Evolutionary conservation across 2,888 invertebrate genomes (phyloP).

Genomic region (Drosophila recens): DNA sequence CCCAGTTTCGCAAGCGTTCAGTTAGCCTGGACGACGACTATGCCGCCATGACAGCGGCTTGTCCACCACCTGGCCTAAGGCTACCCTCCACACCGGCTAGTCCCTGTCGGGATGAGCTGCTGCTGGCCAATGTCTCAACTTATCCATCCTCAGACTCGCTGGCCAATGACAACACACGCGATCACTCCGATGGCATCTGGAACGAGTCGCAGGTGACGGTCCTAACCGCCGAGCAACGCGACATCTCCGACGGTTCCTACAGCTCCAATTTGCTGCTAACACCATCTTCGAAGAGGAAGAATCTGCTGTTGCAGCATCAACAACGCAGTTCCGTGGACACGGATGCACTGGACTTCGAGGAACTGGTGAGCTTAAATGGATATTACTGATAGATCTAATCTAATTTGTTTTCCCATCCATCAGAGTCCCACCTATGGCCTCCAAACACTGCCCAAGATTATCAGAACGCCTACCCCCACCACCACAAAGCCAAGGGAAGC

Average conservation of each 20-base stretch:
- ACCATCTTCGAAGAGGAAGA: conserved; percentile 92
- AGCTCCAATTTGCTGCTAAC: conserved; percentile 88
- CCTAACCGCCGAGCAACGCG: conserved; percentile 88
- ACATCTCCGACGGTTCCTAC: conserved; percentile 84
- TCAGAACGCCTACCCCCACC: conserved; percentile 72
- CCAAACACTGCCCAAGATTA: conserved; percentile 72
- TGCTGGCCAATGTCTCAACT: conserved; percentile 88
- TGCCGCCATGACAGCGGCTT: conserved; percentile 69
- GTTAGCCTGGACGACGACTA: conserved; percentile 89
- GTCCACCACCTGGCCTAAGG: conserved; percentile 68
- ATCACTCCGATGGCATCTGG: conserved; percentile 95
- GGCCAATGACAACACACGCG: conserved; percentile 91
- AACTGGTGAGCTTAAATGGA: conserved; percentile 84
- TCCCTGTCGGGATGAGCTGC: conserved; percentile 86
- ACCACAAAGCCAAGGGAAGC: conserved; percentile 51
- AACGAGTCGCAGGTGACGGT: conserved; percentile 95
- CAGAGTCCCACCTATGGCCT: conserved; percentile 82
- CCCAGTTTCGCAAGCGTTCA: conserved; percentile 91
- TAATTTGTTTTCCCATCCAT: background rate
- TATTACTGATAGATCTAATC: background rate
- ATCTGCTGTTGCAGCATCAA: conserved; percentile 92
- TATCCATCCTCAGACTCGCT: conserved; percentile 94
- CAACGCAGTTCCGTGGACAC: conserved; percentile 94
- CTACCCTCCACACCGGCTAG: conserved; percentile 89
- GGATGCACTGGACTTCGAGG: conserved; percentile 91